Conservation (phyloP, 2,888 invertebrate genomes). For the Tetropium fuscum region DNA sequence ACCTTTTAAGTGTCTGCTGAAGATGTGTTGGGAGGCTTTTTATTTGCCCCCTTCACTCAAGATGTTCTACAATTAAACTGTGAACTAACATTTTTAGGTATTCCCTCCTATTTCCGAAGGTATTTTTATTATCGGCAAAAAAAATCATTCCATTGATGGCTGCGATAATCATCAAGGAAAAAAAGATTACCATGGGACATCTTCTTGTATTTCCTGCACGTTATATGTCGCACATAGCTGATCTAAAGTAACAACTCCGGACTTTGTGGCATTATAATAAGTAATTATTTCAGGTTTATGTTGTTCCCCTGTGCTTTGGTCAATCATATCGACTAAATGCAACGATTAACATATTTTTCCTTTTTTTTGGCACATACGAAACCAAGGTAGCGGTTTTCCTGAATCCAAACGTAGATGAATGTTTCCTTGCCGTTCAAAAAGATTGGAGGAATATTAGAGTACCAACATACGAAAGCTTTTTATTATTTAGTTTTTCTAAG, state of each 20-base stretch:
- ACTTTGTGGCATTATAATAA: neutral
- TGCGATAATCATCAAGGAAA: neutral
- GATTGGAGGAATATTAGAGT: neutral
- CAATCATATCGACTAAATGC: conserved; percentile 3
- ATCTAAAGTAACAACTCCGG: neutral
- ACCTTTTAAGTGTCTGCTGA: neutral
- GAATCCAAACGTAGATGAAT: conserved; percentile 16
- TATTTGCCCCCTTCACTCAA: neutral
- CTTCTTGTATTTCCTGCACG: neutral
- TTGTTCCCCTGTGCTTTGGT: conserved; percentile 6
- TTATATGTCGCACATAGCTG: neutral
- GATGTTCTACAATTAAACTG: neutral
- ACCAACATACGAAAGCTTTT: too few relatives aligned
- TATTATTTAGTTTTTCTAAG: conserved; percentile 4
- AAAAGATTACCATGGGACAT: neutral
- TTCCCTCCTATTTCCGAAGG: neutral
- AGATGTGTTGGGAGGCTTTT: neutral
- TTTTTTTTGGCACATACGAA: conserved; percentile 11
- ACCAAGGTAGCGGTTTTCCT: conserved; percentile 8
- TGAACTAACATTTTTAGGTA: neutral
- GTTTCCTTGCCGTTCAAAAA: neutral
- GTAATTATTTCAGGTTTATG: conserved; percentile 1
- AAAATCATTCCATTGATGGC: too few relatives aligned
- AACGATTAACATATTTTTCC: conserved; percentile 5
- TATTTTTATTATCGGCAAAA: neutral